phyloP scores from a whole-genome alignment of 2,113 vertebrate genomes.

The Fulica atra region DNA sequence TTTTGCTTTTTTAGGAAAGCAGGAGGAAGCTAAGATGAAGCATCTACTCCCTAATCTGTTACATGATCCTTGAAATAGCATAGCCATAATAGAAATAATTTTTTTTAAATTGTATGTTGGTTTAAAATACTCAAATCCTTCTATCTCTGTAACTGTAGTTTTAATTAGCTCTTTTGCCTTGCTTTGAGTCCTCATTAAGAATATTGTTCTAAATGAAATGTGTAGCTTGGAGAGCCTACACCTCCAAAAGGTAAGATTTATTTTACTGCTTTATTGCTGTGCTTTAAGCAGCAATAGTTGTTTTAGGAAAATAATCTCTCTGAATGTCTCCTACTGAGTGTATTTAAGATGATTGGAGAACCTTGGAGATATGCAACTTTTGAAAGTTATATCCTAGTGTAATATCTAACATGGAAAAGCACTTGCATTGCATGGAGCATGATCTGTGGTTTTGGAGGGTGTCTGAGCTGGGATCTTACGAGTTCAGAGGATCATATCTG shows the following conservation, averaged over 20 bases:
- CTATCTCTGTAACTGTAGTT: not conserved
- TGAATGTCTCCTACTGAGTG: not conserved
- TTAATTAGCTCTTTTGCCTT: not conserved
- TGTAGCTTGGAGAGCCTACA: not conserved
- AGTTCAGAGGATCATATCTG: not conserved
- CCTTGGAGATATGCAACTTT: not conserved
- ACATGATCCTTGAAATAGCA: not conserved
- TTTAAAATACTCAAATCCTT: not conserved
- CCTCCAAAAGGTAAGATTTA: not conserved
- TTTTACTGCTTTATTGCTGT: not conserved
- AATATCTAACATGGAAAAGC: not conserved
- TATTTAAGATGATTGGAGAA: not conserved
- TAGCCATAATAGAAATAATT: not conserved
- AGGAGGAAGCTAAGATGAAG: not conserved
- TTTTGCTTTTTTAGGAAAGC: not conserved
- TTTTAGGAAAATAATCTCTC: not conserved
- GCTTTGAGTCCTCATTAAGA: not conserved
- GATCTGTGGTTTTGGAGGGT: not conserved
- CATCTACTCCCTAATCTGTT: not conserved
- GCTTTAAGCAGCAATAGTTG: not conserved
- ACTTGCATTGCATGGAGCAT: not conserved
- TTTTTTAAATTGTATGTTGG: not conserved
- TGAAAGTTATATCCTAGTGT: not conserved
- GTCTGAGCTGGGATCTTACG: not conserved
- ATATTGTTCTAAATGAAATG: too few species aligned